Conservation (phyloP, 2,888 invertebrate species). For the Cryptophagus acutangulus region DNA sequence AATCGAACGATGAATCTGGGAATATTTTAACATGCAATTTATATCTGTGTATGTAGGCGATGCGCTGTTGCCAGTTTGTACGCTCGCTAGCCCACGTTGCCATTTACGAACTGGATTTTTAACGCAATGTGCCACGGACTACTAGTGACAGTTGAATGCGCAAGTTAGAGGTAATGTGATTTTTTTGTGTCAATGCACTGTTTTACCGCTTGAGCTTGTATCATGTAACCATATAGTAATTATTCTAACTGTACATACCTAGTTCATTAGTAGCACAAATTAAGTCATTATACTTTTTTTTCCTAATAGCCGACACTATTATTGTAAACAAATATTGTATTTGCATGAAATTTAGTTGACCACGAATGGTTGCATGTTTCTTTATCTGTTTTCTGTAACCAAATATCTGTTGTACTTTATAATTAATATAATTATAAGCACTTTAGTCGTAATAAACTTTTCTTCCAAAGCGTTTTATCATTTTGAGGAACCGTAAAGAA, state of each 20-base stretch:
- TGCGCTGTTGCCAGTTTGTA: conserved; percentile 36
- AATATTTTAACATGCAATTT: conserved; percentile 42
- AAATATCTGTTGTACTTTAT: too few species aligned
- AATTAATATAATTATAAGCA: too few species aligned
- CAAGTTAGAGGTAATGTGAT: conserved; percentile 41
- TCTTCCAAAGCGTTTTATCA: too few species aligned
- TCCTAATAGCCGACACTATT: too few species aligned
- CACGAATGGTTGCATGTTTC: too few species aligned
- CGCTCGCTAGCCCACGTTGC: conserved; percentile 29
- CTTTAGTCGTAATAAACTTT: too few species aligned
- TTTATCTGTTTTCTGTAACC: too few species aligned
- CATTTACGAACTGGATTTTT: conserved; percentile 28
- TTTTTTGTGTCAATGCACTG: conserved; percentile 39
- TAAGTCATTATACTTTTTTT: too few species aligned
- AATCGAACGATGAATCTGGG: conserved; percentile 33
- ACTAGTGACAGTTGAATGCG: conserved; percentile 42
- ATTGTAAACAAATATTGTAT: too few species aligned
- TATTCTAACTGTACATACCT: conserved; percentile 10
- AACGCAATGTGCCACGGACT: conserved; percentile 32
- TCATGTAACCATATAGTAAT: conserved; percentile 1
- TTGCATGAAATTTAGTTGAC: too few species aligned
- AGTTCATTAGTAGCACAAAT: too few species aligned
- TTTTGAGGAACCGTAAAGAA: too few species aligned
- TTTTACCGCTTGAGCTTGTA: conserved; percentile 13
- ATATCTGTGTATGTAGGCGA: conserved; percentile 43